Conservation (phyloP, 92 coral and sea anemone species). For the Siderastrea siderea region DNA sequence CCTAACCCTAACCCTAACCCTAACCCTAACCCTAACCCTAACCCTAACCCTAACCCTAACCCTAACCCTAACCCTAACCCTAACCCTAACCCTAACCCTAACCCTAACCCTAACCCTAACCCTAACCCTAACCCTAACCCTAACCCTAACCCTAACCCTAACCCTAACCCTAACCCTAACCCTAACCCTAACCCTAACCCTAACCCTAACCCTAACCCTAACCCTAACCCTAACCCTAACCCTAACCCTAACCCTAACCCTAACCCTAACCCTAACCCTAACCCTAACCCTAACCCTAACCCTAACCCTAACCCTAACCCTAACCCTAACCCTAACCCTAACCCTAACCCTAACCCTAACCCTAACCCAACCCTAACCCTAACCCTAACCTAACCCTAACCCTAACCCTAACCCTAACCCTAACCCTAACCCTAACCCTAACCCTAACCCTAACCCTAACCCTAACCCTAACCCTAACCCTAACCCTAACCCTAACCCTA, state of each 20-base stretch:
- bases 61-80: slow-evolving; percentile 44
- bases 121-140: slow-evolving; percentile 49
- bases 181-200: slow-evolving; percentile 58
- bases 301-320: slow-evolving; percentile 42
- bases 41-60: slow-evolving; percentile 59
- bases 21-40: slow-evolving; percentile 38
- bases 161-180: slow-evolving; percentile 45
- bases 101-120: slow-evolving; percentile 43
- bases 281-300: slow-evolving; percentile 63
- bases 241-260: slow-evolving; percentile 57
- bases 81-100: slow-evolving; percentile 1
- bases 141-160: slow-evolving; percentile 50
- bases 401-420: slow-evolving; percentile 58
- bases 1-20: slow-evolving; percentile 48
- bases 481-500: slow-evolving; percentile 52
- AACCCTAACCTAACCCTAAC: slow-evolving; percentile 44
- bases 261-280: slow-evolving; percentile 52
- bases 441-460: slow-evolving; percentile 45
- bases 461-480: slow-evolving; percentile 58
- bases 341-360: slow-evolving; percentile 48
- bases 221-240: slow-evolving; percentile 50
- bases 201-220: slow-evolving; percentile 50
- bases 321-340: slow-evolving; percentile 54
- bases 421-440: slow-evolving; percentile 50
- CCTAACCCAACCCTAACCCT: slow-evolving; percentile 55